Evolutionary conservation across 37 sponge, comb jelly and placozoan genomes (phyloP).

Genomic region (Chondrilla cf. caribensis): DNA sequence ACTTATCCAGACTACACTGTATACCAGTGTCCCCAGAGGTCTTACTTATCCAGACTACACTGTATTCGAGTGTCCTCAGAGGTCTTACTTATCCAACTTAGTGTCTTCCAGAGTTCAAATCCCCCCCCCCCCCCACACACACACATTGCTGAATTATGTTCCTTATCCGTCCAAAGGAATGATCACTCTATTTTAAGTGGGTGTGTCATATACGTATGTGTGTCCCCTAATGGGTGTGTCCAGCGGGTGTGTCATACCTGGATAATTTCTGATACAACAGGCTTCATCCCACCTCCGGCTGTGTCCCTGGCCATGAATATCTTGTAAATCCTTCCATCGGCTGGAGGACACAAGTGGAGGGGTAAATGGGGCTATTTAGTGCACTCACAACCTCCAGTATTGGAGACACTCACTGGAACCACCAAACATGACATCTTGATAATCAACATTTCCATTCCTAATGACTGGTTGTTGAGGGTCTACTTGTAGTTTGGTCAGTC

Average conservation of each 20-base stretch:
- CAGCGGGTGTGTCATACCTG: neutral
- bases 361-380: neutral
- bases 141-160: too few relatives aligned
- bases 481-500: neutral
- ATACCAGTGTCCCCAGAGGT: too few relatives aligned
- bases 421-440: conserved; percentile 7
- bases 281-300: neutral
- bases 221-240: too few relatives aligned
- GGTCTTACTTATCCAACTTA: too few relatives aligned
- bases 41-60: too few relatives aligned
- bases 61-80: too few relatives aligned
- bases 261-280: neutral
- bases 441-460: neutral
- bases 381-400: neutral
- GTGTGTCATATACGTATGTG: too few relatives aligned
- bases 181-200: too few relatives aligned
- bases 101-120: too few relatives aligned
- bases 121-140: too few relatives aligned
- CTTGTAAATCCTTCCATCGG: neutral
- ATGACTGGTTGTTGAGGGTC: conserved; percentile 8
- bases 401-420: neutral
- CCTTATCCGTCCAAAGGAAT: too few relatives aligned
- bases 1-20: too few relatives aligned
- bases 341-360: neutral
- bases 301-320: neutral